A percentile compares a stretch with the other conserved stretches of the same genome.
Conservation (phyloP, 2,113 vertebrate species). For the Chaetorhynchus papuensis region DNA sequence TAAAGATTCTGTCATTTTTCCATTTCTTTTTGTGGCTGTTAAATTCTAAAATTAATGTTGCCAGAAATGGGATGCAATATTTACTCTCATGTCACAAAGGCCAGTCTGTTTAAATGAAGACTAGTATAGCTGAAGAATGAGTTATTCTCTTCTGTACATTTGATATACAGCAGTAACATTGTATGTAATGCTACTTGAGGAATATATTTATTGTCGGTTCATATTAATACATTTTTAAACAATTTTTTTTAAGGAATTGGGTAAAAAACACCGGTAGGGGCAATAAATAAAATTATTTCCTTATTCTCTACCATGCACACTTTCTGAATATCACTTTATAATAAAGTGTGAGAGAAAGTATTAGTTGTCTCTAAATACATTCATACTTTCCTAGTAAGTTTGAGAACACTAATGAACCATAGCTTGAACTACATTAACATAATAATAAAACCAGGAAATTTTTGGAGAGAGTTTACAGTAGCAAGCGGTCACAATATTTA, state of each 20-base stretch:
- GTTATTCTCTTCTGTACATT: neutral
- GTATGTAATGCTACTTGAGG: neutral
- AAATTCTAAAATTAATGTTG: neutral
- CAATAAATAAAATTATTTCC: neutral
- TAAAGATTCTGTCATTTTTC: neutral
- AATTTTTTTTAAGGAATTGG: neutral
- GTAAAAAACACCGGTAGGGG: neutral
- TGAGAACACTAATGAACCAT: neutral
- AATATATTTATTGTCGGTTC: neutral
- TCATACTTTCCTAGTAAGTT: neutral
- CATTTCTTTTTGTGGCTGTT: neutral
- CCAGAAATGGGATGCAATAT: neutral
- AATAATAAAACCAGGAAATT: neutral
- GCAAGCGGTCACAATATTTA: neutral
- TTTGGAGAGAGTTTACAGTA: neutral
- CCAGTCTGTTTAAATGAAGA: neutral
- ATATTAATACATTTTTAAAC: neutral
- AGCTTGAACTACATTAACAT: neutral
- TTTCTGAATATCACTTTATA: neutral
- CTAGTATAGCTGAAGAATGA: neutral
- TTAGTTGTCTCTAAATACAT: neutral
- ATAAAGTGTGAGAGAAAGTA: neutral
- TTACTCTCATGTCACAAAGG: neutral
- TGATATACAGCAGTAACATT: neutral
- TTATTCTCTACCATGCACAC: fast-evolving